Evolutionary conservation across 2,113 vertebrate species (phyloP).

Genomic region (Tricholaema leucomelas): DNA sequence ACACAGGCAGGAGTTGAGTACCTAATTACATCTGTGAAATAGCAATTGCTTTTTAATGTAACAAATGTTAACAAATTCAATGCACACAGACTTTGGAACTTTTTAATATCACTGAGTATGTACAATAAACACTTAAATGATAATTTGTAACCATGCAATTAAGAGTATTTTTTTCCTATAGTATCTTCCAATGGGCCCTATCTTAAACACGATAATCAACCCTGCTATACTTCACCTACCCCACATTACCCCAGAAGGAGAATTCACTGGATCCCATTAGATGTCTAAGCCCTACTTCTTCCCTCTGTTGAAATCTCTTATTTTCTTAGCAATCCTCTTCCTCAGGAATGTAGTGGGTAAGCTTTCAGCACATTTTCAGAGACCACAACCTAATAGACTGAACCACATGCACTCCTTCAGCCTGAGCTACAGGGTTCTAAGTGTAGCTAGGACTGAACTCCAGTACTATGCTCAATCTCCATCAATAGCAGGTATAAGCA

Average conservation of each 20-base stretch:
- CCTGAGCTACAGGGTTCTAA: not conserved
- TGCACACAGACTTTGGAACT: not conserved
- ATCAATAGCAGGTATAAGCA: not conserved
- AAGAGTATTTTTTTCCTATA: not conserved
- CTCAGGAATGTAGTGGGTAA: not conserved
- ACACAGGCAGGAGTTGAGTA: not conserved
- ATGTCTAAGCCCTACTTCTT: not conserved
- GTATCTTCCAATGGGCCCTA: not conserved
- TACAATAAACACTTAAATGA: not conserved
- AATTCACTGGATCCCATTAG: not conserved
- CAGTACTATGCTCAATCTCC: not conserved
- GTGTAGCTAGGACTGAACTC: not conserved
- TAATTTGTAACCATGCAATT: not conserved
- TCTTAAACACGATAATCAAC: not conserved
- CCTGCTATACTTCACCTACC: not conserved
- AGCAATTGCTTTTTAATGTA: not conserved
- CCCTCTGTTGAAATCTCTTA: not conserved
- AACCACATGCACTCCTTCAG: not conserved
- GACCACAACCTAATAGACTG: not conserved
- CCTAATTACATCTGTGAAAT: not conserved
- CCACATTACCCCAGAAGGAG: not conserved
- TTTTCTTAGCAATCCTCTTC: not conserved
- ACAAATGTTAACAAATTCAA: conserved; percentile 1
- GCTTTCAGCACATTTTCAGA: not conserved
- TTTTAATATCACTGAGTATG: not conserved